Evolutionary conservation across 2,797 vertebrate species (phyloP).

Genomic region (Tachyglossus aculeatus): DNA sequence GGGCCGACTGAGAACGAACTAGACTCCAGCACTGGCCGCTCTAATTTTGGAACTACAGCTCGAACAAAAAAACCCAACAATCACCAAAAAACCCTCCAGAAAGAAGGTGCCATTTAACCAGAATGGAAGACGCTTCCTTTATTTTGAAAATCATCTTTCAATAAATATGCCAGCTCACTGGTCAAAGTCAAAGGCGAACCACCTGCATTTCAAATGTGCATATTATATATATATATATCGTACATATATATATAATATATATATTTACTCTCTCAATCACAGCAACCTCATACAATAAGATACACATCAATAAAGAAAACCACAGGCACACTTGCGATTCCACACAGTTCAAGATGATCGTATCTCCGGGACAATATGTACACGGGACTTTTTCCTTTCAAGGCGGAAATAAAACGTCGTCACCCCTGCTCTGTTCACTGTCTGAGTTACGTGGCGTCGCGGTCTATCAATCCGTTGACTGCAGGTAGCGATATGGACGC

Average conservation of each 20-base stretch:
- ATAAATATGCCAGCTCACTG: constrained; percentile 60
- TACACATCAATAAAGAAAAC: constrained; percentile 67
- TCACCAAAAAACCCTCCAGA: not conserved
- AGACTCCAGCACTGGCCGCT: too few relatives aligned
- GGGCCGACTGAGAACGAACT: too few relatives aligned
- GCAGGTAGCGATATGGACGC: constrained; percentile 54
- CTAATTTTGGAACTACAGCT: too few relatives aligned
- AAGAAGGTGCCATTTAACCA: constrained; percentile 12
- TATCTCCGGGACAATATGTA: constrained; percentile 58
- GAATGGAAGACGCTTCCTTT: constrained; percentile 68
- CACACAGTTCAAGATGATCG: constrained; percentile 67
- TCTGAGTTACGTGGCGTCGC: constrained; percentile 74
- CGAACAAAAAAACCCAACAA: not conserved
- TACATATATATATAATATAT: constrained; percentile 58
- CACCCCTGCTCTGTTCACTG: constrained; percentile 55
- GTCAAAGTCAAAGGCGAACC: constrained; percentile 74
- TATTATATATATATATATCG: too few relatives aligned
- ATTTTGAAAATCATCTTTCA: constrained; percentile 62
- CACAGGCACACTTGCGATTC: constrained; percentile 59
- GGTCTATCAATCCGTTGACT: constrained; percentile 59
- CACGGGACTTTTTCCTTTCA: constrained; percentile 55
- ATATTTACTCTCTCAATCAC: constrained; percentile 74
- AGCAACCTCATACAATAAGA: constrained; percentile 73
- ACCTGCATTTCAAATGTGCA: constrained; percentile 73
- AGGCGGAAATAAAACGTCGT: constrained; percentile 21